Evolutionary conservation across 2,888 invertebrate species (phyloP).

Genomic region (Boloria selene): DNA sequence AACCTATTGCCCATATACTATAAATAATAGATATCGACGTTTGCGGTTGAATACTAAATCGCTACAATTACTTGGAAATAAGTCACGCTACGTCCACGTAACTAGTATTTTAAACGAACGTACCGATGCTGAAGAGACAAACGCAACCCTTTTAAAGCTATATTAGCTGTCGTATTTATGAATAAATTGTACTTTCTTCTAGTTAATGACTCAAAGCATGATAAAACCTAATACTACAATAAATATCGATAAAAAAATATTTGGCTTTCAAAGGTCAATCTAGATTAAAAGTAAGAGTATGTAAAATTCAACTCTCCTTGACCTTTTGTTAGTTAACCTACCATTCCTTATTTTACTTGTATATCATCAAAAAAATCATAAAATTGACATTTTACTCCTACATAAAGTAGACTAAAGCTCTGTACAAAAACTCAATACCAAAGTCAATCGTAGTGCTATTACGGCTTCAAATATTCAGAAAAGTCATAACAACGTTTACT

Average conservation of each 20-base stretch:
- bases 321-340: no score
- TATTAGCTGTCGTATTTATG: background rate
- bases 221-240: no score
- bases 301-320: no score
- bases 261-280: no score
- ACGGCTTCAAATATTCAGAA: constrained; percentile 4
- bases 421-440: background rate
- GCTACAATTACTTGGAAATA: constrained; percentile 9
- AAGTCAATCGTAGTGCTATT: constrained; percentile 5
- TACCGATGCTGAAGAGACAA: constrained; percentile 2
- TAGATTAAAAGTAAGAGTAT: no score
- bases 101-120: constrained; percentile 5
- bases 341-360: no score
- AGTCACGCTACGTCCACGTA: constrained; percentile 10
- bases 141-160: background rate
- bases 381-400: background rate
- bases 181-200: background rate
- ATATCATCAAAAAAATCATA: background rate
- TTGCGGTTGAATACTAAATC: constrained; percentile 18
- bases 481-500: constrained; percentile 22
- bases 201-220: no score
- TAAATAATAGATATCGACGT: constrained; percentile 21
- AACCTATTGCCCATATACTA: constrained; percentile 13
- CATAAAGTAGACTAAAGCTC: background rate
- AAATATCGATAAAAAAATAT: no score